Evolutionary conservation across 2,113 vertebrate genomes (phyloP).

Genomic region (Malurus elegans): DNA sequence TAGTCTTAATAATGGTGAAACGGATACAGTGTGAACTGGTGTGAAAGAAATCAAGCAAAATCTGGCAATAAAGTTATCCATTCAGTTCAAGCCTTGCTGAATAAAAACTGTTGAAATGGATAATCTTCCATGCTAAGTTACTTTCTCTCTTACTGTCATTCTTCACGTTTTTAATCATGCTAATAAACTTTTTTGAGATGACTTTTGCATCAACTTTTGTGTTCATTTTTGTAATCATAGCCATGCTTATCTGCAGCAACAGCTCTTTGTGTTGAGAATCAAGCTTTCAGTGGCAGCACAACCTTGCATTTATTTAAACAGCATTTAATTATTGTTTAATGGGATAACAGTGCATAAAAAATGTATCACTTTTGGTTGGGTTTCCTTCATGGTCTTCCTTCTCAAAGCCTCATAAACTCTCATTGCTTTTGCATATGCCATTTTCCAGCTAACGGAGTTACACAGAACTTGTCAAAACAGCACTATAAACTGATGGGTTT

Average conservation of each 20-base stretch:
- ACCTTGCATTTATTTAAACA: neutral
- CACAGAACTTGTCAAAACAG: neutral
- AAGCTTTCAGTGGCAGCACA: neutral
- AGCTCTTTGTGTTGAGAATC: neutral
- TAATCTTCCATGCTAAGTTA: conserved; percentile 69
- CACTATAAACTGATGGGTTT: neutral
- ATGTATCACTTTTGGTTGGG: neutral
- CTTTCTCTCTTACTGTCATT: conserved; percentile 69
- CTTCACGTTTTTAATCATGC: conserved; percentile 81
- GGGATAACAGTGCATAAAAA: neutral
- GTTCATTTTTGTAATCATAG: conserved; percentile 24
- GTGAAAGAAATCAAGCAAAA: conserved; percentile 54
- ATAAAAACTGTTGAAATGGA: conserved; percentile 67
- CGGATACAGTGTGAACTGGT: conserved; percentile 36
- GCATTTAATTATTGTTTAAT: neutral
- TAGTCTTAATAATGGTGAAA: conserved; percentile 48
- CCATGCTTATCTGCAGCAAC: neutral
- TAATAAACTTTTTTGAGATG: conserved; percentile 82
- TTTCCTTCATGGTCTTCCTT: neutral
- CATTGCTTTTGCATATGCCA: neutral
- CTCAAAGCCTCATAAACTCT: conserved; percentile 7
- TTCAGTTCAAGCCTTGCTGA: conserved; percentile 53
- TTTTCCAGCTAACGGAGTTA: neutral
- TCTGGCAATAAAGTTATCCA: conserved; percentile 67
- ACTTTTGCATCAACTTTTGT: conserved; percentile 63